Evolutionary conservation across 2,888 invertebrate genomes (phyloP), one percentile per base, ranked within the genome.

Genomic region (Drosophila paramelanica): DNA sequence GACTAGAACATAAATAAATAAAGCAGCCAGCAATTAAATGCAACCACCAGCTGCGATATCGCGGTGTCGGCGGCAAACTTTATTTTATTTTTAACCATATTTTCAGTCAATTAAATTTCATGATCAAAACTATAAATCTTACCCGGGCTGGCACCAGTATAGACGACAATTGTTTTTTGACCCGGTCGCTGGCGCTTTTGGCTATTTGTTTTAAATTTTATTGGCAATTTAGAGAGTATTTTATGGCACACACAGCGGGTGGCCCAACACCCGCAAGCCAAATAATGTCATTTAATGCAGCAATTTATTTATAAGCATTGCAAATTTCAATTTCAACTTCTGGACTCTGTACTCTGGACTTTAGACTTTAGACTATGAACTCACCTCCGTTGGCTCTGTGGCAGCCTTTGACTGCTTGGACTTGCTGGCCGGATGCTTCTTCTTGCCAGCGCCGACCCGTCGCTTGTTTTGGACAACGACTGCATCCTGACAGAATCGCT

Each of bases 391-490:
- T 79, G 91, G 89, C 60, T 77, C 81, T 6, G 64, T 27, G 11
- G 38, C 39, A 23, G 61, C 43, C 43, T 56, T 14, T 10, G 69
- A n/a, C 45, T 74, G 79, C 53, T 77, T 65, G 27, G 93, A 92
- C 89, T 93, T 94, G 42, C 91, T 89, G 41, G 78, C 47, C 87
- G 79, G 92, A 93, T 81, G 89, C 60, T 78, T 78, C 68, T 82
- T 90, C 45, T 76, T 82, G 47, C 50, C 55, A 10, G 52, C 27
- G 25, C 69, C 72, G 3, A 70, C 69, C 3, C 84, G 79, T 20
- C 88, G 87, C 46, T 89, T 95, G 90, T 95, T 95, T 89, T 96
- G 96, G 5, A 97, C 95, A 11, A 98, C 93, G 39, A 96, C 93
- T 5, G 94, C 93, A 67, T 92, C 91, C 92, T 94, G 94, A 89